Evolutionary conservation across 2,888 invertebrate species (phyloP).

Genomic region (Stenolophus ochropezus): DNA sequence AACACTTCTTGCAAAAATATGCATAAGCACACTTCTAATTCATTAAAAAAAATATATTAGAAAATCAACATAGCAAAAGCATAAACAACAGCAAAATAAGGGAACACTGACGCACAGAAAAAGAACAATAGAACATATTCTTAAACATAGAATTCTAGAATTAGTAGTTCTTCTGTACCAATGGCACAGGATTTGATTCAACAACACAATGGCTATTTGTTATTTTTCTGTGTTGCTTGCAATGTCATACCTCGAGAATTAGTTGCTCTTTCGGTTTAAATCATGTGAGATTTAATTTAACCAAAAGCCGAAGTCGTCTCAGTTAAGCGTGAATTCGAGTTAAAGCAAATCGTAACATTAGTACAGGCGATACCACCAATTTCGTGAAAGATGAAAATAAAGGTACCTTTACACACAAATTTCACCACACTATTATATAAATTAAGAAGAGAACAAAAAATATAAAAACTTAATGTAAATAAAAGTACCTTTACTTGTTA

Average conservation of each 20-base stretch:
- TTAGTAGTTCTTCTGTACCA: slow-evolving; percentile 50
- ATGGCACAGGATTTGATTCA: slow-evolving; percentile 53
- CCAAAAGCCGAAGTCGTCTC: slow-evolving; percentile 57
- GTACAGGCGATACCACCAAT: slow-evolving; percentile 60
- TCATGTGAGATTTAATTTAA: slow-evolving; percentile 8
- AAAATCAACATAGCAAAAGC: neutral
- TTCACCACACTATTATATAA: slow-evolving; percentile 5
- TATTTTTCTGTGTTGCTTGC: slow-evolving; percentile 58
- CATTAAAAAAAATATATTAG: neutral
- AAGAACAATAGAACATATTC: slow-evolving; percentile 56
- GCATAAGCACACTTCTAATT: neutral
- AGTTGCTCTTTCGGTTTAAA: slow-evolving; percentile 50
- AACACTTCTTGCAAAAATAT: neutral
- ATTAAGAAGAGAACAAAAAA: neutral
- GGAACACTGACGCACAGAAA: slow-evolving; percentile 53
- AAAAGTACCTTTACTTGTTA: slow-evolving; percentile 59
- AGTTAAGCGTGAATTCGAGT: slow-evolving; percentile 60
- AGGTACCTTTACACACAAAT: slow-evolving; percentile 60
- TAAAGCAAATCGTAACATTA: slow-evolving; percentile 61
- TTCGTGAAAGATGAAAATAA: slow-evolving; percentile 60
- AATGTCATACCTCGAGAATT: slow-evolving; percentile 51
- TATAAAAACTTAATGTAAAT: slow-evolving; percentile 36
- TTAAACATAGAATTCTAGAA: slow-evolving; percentile 8
- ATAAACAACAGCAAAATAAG: slow-evolving; percentile 30
- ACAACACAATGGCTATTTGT: slow-evolving; percentile 51